A percentile compares a stretch with the other conserved stretches of the same genome.
These are phyloP conservation scores for Tyrophagus putrescentiae DNA, from an alignment of 1,140 invertebrate species.

Conservation along the genomic window DNA sequence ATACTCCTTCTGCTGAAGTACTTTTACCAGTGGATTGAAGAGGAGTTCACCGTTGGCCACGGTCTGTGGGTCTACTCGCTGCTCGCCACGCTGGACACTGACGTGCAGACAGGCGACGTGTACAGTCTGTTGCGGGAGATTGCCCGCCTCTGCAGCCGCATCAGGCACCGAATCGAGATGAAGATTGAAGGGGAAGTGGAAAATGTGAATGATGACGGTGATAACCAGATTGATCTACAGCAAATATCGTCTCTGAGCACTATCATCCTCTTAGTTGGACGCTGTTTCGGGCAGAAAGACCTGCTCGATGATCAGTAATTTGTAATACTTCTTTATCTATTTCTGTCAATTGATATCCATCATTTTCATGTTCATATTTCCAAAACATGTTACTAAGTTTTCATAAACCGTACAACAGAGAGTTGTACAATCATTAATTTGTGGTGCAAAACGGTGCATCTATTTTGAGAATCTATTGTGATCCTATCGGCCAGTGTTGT, in stretches of 20 bases:
- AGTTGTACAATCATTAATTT: too few relatives aligned
- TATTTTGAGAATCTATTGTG: too few relatives aligned
- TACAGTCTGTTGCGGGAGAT: conserved; percentile 2
- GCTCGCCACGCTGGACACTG: conserved; percentile 5
- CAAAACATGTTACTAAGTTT: too few relatives aligned
- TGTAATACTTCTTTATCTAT: too few relatives aligned
- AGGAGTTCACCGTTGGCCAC: not conserved
- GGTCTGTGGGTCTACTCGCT: conserved; percentile 20
- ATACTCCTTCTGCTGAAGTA: conserved; percentile 3
- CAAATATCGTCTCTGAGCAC: not conserved
- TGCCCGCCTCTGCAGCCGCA: conserved; percentile 4
- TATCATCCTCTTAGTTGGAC: conserved; percentile 7
- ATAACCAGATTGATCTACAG: not conserved
- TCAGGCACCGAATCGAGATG: not conserved
- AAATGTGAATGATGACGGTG: not conserved
- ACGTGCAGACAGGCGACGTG: conserved; percentile 3
- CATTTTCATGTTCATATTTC: too few relatives aligned
- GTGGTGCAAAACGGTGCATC: too few relatives aligned
- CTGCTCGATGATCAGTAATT: too few relatives aligned
- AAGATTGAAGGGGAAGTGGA: not conserved
- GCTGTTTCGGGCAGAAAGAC: conserved; percentile 14
- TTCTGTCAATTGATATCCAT: too few relatives aligned
- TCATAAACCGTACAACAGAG: too few relatives aligned
- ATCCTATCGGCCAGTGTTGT: too few relatives aligned
- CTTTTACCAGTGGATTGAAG: conserved; percentile 8